Evolutionary conservation across 1,140 invertebrate species (phyloP), one percentile per base, ranked within the genome.

Genomic region (Psilanteris sp.): DNA sequence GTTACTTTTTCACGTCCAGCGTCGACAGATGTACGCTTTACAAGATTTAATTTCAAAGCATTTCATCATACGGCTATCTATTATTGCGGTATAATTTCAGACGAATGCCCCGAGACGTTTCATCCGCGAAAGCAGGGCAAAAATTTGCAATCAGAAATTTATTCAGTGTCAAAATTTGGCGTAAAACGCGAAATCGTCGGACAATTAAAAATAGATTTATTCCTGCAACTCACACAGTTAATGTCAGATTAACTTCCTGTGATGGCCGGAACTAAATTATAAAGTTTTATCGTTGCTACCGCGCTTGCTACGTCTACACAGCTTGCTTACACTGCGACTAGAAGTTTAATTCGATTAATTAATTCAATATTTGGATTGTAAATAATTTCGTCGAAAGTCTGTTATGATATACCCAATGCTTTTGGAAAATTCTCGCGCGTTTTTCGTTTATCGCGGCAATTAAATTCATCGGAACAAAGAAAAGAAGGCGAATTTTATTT

Each of bases 271-370:
- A 76, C 66, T 68, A 37, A 68, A 76, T 76, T 62, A 64, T 70
- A 59, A 70, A 68, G 72, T 76, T 76, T 76, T 76, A 70, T 57
- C 57, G 39, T 46, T 43, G 36, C 43, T 36, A 44, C 71, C 46
- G 37, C 10, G 43, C 8, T 15, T 50, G 34, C 18, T 48, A 39
- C 32, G 61, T 64, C 61, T 34, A 44, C 46, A 43, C 52, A 26
- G 37, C 16, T 20, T 44, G 67, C 55, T 71, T 54, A 31, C 54
- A 36, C 22, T 46, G 29, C 62, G 9, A 39, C 48, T 13, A 31
- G 31, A 75, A 75, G 22, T 75, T 61, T 54, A 61, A 75, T 75
- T 75, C 52, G 46, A 68, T 75, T 62, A 68, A 75, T 75, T 74
- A 61, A 32, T 61, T 59, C 44, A 74, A 67, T 67, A 74, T 66